Conservation (phyloP, 2,113 vertebrate species). For the Leuciscus idus region DNA sequence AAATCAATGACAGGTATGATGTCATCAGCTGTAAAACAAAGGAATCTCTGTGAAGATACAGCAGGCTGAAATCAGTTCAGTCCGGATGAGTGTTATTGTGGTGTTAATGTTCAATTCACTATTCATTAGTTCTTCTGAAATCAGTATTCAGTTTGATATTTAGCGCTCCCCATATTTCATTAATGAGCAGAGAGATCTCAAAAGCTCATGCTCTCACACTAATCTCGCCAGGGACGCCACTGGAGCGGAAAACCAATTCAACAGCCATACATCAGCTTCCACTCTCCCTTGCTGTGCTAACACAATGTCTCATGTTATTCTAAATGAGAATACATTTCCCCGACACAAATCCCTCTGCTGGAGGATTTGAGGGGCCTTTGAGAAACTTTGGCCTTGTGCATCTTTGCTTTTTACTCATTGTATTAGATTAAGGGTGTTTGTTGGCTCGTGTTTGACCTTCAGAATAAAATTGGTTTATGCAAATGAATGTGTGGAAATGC, state of each 20-base stretch:
- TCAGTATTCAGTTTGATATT: conserved; percentile 38
- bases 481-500: conserved; percentile 27
- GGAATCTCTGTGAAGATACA: conserved; percentile 1
- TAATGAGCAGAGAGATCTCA: conserved; percentile 48
- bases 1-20: background rate
- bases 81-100: background rate
- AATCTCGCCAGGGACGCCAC: conserved; percentile 44
- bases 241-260: conserved; percentile 35
- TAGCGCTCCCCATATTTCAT: conserved; percentile 44
- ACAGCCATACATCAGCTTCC: conserved; percentile 30
- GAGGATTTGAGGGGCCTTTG: conserved; percentile 43
- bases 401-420: conserved; percentile 32
- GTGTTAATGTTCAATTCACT: background rate
- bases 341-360: conserved; percentile 50
- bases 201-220: conserved; percentile 39
- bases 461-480: conserved; percentile 32
- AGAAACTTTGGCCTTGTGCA: conserved; percentile 32
- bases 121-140: conserved; percentile 31
- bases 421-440: conserved; percentile 30
- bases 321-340: conserved; percentile 48
- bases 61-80: background rate
- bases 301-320: conserved; percentile 37
- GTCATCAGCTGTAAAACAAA: background rate
- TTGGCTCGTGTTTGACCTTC: conserved; percentile 47
- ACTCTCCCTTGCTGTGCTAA: conserved; percentile 25